Conservation (phyloP, 2,113 vertebrate genomes). For the Peucedramus taeniatus region DNA sequence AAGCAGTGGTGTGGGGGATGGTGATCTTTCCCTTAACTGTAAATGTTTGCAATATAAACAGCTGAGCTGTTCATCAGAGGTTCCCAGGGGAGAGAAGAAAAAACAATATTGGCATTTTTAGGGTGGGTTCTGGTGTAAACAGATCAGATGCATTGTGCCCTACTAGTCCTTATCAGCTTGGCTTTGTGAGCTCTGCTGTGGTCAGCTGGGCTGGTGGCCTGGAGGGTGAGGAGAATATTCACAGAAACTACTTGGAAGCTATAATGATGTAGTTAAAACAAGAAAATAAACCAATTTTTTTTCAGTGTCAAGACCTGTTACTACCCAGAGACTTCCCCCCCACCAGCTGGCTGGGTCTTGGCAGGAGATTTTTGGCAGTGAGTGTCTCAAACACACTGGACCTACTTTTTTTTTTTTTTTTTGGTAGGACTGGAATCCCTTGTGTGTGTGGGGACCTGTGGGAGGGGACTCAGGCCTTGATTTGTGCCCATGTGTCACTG, state of each 20-base stretch:
- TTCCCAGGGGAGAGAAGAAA: background rate
- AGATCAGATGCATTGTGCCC: background rate
- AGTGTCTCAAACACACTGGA: background rate
- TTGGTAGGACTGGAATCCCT: background rate
- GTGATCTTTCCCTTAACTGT: background rate
- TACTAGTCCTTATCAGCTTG: background rate
- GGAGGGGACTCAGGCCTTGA: background rate
- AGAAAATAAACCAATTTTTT: background rate
- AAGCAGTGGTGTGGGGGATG: background rate
- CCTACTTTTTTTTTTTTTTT: background rate
- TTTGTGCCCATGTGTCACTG: fast-evolving
- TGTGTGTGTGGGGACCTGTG: fast-evolving
- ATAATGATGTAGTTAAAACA: background rate
- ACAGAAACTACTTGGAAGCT: background rate
- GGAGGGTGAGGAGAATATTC: background rate
- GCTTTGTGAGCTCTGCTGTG: background rate
- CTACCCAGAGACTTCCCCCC: background rate
- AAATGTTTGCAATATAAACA: background rate
- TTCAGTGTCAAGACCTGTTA: background rate
- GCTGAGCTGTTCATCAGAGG: background rate
- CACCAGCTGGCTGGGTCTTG: background rate
- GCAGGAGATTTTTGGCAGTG: background rate
- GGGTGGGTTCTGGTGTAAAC: background rate
- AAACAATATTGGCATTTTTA: background rate
- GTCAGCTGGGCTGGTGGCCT: background rate